Evolutionary conservation across 2,888 invertebrate genomes (phyloP), one percentile per base, ranked within the genome.

Genomic region (Philonicus albiceps): DNA sequence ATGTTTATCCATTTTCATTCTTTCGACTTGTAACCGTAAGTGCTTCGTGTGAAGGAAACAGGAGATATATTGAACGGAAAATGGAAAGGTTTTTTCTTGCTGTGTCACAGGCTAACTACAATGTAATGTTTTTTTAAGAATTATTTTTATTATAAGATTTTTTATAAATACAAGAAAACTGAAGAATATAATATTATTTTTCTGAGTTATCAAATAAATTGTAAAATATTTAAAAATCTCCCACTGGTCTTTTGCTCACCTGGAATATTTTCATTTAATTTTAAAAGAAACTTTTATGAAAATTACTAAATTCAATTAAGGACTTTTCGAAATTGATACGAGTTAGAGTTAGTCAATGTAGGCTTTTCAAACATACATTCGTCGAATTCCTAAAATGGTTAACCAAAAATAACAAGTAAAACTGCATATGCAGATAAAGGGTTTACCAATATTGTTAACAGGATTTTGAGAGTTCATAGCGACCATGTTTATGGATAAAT

Each of bases 71-170:
- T 84, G 19, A 84, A 72, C 49, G 53, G 43, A 55, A 31, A 81
- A 81, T 81, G 81, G n/a, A 84, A 84, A 22, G 84, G 72, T 73
- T 84, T 84, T 43, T 73, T 40, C 84, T 84, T 73, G 73, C 84
- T 84, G 84, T 72, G 31, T 43, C 73, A 73, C 84, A 84, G 73
- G 73, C 72, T 73, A 84, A 84, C 84, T 84, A 72, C 84, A 81
- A 64, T 37, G 64, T 55, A 64, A 40, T 37, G 72, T 73, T 84
- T 84, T 84, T 40, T 84, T 84, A 84, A 73, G 84, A 73, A 40
- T 81, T 84, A 84, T 73, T 84, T 84, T 84, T 84, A 84, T 84
- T 84, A 43, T 84, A 84, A 84, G 73, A 43, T 84, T 84, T 84
- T 84, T 73, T 84, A 72, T 84, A 84, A 84, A 84, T 72, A 84